Base-by-base conservation (phyloP, 2,888 invertebrate species). In the Cryptops parisi region DNA sequence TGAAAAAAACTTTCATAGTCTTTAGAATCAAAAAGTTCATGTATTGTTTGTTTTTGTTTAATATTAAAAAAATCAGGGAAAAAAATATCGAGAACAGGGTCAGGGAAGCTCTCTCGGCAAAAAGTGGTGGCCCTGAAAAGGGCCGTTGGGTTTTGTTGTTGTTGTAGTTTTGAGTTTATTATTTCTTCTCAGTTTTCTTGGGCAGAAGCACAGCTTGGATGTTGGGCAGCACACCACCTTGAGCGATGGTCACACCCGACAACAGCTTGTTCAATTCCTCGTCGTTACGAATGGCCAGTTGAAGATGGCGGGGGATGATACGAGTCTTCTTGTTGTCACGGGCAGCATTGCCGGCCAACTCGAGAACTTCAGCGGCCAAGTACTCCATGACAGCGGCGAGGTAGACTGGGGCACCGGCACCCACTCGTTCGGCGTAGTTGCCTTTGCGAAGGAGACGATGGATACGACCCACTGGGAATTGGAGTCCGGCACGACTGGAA, bases 161-260 rank as follows among this genome's bases (percentile, higher is more conserved):
- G n/a, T n/a, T n/a, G n/a, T n/a, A n/a, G n/a, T n/a, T n/a, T n/a
- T n/a, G n/a, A n/a, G n/a, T n/a, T n/a, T n/a, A n/a, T n/a, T n/a
- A n/a, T n/a, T n/a, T n/a, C n/a, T n/a, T n/a, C n/a, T n/a, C n/a
- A n/a, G n/a, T n/a, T 70, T 83, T 80, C 74, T 82, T 84, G 51
- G 84, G 84, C 56, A 86, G 64, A 1, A 86, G 70, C 19, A 81
- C 78, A 2, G 82, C 77, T 63, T 83, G 81, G 60, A 86, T 85
- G 64, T 82, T 81, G 0, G 87, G 86, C 64, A 89, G 67, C 0
- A 88, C 87, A 61, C 87, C 88, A 56, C 87, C 87, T 68, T 87
- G 82, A 23, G 84, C 80, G 64, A 88, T 86, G 21, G 84, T 85
- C 1, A 86, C 85, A 41, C 82, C 81, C 0, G 78, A 75, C 3